These are phyloP conservation scores for Campoletis raptor DNA, from an alignment of 2,888 invertebrate genomes.

Conservation along the genomic window DNA sequence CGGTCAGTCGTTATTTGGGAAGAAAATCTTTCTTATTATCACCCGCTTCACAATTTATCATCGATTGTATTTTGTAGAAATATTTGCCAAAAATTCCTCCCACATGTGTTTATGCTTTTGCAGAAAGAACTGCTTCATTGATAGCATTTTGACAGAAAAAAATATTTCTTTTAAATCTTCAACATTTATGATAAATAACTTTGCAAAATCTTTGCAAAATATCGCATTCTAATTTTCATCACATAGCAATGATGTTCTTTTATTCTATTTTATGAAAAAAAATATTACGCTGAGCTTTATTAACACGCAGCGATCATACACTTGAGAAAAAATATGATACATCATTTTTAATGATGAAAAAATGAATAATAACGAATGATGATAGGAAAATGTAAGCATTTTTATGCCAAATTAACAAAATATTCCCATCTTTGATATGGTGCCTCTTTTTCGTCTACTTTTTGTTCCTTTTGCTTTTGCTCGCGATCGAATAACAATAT, in stretches of 20 bases:
- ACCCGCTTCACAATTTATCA: background rate
- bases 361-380: background rate
- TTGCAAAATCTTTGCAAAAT: background rate
- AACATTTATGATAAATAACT: too few species aligned
- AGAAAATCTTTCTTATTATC: background rate
- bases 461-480: background rate
- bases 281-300: background rate
- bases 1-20: background rate
- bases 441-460: background rate
- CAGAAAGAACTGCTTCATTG: background rate
- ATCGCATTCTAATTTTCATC: background rate
- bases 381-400: background rate
- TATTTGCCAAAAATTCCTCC: background rate
- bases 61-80: background rate
- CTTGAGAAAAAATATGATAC: background rate
- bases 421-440: background rate
- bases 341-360: background rate
- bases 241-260: background rate
- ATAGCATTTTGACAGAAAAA: background rate
- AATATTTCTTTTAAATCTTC: too few species aligned
- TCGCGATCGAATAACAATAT: background rate
- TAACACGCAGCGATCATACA: background rate
- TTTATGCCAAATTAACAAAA: constrained; percentile 16
- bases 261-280: background rate
- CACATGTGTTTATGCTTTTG: background rate